Base-by-base conservation (phyloP, 2,113 vertebrate species). In the Cephalophus harveyi region DNA sequence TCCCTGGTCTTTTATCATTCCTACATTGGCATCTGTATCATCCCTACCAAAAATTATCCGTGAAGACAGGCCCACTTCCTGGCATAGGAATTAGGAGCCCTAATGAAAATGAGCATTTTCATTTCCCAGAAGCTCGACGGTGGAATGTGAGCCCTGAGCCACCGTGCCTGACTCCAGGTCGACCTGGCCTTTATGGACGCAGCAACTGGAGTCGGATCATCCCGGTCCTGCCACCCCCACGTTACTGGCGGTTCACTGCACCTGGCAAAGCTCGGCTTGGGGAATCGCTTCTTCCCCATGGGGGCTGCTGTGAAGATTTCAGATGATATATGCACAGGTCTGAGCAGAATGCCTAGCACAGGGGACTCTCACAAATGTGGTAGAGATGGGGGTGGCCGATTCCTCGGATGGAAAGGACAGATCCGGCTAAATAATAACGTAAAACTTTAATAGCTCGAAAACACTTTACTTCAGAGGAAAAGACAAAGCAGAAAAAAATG, bases 251-350 rank as follows among this genome's bases (percentile, higher is more conserved):
- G 11, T 3, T 81, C 81, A 28, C 10, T 7, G 23, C n/a, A 36
- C 64, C 54, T 2, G 30, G n/a, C 1, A 6, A 25, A 12, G 23
- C n/a, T 5, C 0, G 0, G 27, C 6, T n/a, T n/a, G 54, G 64
- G 14, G 52, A 40, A 2, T 3, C 0, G 4, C 3, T 62, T 36
- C 48, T 43, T 33, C 82, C 54, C 30, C 17, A 2, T 4, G 40
- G 40, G 4, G 40, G 40, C 40, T 43, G 40, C 40, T 1, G 8
- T 1, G 81, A 27, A 27, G 40, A 13, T 4, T 6, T 28, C 1
- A 9, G 33, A 5, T 36, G 2, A 5, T 0, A 3, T 0, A 0
- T 1, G 1, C 3, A 0, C 25, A 7, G 52, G 17, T 19, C 50
- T 46, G 6, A 1, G 3, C 7, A 28, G 78, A 10, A 14, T 0